Percentiles rank a stretch among this genome's conserved stretches.
Conservation (phyloP, 2,797 vertebrate genomes). For the Fratercula arctica region DNA sequence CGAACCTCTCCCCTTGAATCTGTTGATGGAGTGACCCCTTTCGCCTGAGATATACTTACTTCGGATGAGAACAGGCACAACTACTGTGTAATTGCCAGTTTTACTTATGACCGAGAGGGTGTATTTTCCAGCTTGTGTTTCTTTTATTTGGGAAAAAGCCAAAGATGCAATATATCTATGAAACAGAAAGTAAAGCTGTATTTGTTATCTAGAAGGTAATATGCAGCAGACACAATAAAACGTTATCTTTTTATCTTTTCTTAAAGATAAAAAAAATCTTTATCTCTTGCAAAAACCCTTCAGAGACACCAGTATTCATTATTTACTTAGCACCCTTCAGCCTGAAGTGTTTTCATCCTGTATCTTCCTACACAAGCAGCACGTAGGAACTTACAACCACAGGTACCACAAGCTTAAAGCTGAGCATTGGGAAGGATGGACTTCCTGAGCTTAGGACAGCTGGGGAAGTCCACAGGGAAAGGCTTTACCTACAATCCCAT, state of each 20-base stretch:
- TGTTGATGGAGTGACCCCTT: background rate
- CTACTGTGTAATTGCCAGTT: slow-evolving; percentile 66
- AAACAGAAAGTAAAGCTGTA: slow-evolving; percentile 53
- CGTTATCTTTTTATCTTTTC: background rate
- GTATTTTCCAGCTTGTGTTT: slow-evolving; percentile 79
- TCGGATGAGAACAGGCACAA: slow-evolving; percentile 77
- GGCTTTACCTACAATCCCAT: background rate
- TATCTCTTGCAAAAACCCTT: background rate
- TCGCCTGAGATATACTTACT: slow-evolving; percentile 66
- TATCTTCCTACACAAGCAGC: background rate
- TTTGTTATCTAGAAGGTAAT: background rate
- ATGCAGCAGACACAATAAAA: background rate
- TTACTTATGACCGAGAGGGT: slow-evolving; percentile 73
- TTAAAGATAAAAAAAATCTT: too few relatives aligned
- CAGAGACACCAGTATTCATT: background rate
- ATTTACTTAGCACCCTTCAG: background rate
- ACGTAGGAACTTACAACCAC: background rate
- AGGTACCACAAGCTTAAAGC: background rate
- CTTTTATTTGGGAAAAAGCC: slow-evolving; percentile 72
- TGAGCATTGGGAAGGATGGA: background rate
- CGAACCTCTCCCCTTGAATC: background rate
- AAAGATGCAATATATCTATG: slow-evolving; percentile 67
- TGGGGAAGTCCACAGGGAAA: background rate
- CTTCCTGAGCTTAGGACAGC: background rate
- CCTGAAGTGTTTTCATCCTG: background rate